Base-by-base conservation (phyloP, 1,140 invertebrate genomes). In the Drosophila tani region DNA sequence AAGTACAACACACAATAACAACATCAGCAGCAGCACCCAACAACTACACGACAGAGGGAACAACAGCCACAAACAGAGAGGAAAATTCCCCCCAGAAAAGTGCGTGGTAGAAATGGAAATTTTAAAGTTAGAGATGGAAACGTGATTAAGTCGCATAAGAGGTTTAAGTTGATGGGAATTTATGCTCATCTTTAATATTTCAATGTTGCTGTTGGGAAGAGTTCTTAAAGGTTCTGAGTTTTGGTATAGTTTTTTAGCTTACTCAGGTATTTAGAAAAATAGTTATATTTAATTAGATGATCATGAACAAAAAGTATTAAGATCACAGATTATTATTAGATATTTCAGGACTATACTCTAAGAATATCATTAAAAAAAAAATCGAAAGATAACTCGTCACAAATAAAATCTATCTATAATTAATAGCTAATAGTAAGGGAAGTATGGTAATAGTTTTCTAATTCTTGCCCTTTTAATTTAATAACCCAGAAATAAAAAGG, bases 1-100 rank as follows among this genome's bases (percentile, higher is more conserved):
- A 87, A 87, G 81, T 84, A 83, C 76, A 87, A 81, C 57, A 76
- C 74, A 57, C 74, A 79, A 58, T 69, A 78, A 59, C 59, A 79
- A 80, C 63, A 82, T 55, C 32, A 3, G 27, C 27, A 14, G 17
- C 17, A 77, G 7, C 3, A 14, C 32, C 21, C 51, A 60, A 66
- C 63, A 85, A 76, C 81, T 84, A 77, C 70, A 49, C 56, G 75
- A 55, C 56, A 68, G 65, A 78, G 32, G 32, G 32, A 55, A 41
- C 15, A 57, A 62, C 63, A 85, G 64, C 81, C 76, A 77, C 70
- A 64, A 75, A 21, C 58, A 64, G 69, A 69, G 75, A 77, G 65
- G 75, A 78, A 78, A 78, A 76, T 74, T 70, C 46, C 68, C 40
- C 46, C 14, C 19, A 73, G 67, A 73, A 74, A 74, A 74, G 56